Evolutionary conservation across 2,888 invertebrate genomes (phyloP), one percentile per base, ranked within the genome.

Genomic region (Cetonia aurata): DNA sequence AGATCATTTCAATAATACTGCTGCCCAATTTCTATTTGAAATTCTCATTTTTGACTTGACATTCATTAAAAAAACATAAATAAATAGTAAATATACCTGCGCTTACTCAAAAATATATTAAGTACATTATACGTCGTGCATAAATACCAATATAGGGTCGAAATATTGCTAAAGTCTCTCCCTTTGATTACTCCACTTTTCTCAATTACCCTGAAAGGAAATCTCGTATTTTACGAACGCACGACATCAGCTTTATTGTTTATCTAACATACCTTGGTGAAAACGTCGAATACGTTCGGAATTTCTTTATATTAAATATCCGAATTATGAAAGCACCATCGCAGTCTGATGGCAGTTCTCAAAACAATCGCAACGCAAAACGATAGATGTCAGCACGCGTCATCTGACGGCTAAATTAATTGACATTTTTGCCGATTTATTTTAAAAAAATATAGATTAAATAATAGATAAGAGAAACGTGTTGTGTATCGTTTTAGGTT

Each of bases 181-280:
- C 71, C 71, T 67, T 42, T 9, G 50, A 71, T 71, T 67, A 31
- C 62, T 67, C 19, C 57, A 57, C 46, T 57, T 60, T 52, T 13
- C 31, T 13, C 37, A 44, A 13, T 15, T 50, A 44, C 6, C 17
- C 67, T 67, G 50, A 25, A 67, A 71, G 1, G 50, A 67, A 59
- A 37, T 48, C 17, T 33, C 41, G 4, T 41, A 37, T 37, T 50
- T 41, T 33, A 37, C 31, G 50, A 50, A 37, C 62, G 17, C 37
- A 50, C 10, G 33, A 41, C 17, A 65, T n/a, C 10, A 17, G 1
- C 13, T 33, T 0, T 17, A 52, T 19, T 9, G 41, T 33, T 46
- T 67, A 48, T 57, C 8, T 37, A 3, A 6, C 37, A 10, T 37
- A 37, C 37, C 10, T 42, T 13, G 1, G 44, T 42, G 25, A 33